Conservation (phyloP, 1,140 invertebrate species). For the Dinoponera quadriceps region DNA sequence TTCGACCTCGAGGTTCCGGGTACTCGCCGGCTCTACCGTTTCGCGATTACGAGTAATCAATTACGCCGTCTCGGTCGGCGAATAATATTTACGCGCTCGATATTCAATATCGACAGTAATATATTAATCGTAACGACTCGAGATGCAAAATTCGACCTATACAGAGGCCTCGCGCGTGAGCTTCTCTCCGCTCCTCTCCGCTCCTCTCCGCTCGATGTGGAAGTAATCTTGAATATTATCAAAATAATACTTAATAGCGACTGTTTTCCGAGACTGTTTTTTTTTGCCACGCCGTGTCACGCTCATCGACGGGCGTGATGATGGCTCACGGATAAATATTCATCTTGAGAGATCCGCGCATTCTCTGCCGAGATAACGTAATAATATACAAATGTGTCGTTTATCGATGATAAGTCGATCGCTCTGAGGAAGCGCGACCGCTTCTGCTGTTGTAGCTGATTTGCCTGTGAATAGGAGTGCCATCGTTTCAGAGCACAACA, state of each 20-base stretch:
- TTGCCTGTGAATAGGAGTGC: too few relatives aligned
- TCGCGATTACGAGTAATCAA: background rate
- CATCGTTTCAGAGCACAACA: too few relatives aligned
- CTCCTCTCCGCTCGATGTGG: background rate
- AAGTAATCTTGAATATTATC: slow-evolving; percentile 10
- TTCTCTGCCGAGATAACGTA: background rate
- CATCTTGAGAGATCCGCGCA: background rate
- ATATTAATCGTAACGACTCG: slow-evolving; percentile 6
- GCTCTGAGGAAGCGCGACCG: too few relatives aligned
- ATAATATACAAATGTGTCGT: background rate
- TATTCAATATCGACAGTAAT: slow-evolving; percentile 6
- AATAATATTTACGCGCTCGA: background rate
- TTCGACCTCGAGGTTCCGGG: background rate
- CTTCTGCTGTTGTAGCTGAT: too few relatives aligned
- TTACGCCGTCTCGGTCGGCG: background rate
- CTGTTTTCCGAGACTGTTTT: background rate
- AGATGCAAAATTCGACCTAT: background rate
- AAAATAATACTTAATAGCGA: slow-evolving; percentile 39
- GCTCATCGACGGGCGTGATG: background rate
- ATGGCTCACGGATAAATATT: slow-evolving; percentile 8
- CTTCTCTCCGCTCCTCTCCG: too few relatives aligned
- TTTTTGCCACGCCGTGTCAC: background rate
- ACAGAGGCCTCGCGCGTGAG: background rate
- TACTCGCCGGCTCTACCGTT: background rate
- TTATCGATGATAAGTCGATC: background rate